Evolutionary conservation across 2,888 invertebrate genomes (phyloP).

Genomic region (Drosophila phalerata): DNA sequence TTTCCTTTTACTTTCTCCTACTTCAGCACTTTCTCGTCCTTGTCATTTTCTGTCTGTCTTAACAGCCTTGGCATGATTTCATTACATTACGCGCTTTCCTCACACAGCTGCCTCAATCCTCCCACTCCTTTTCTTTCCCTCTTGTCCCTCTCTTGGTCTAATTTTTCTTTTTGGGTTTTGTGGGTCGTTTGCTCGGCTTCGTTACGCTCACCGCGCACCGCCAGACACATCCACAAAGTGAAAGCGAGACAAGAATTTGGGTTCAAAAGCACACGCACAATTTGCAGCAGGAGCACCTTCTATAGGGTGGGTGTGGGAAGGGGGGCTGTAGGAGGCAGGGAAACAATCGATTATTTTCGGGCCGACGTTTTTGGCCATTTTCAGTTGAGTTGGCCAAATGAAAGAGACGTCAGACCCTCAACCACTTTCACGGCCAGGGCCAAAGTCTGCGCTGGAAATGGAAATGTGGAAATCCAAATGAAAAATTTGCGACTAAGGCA

Average conservation of each 20-base stretch:
- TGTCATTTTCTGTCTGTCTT: slow-evolving; percentile 30
- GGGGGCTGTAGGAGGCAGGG: not conserved
- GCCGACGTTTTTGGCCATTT: slow-evolving; percentile 51
- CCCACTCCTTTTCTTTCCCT: not conserved
- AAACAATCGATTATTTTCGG: slow-evolving; percentile 72
- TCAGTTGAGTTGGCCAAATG: slow-evolving; percentile 44
- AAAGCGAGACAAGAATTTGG: slow-evolving; percentile 53
- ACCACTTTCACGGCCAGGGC: slow-evolving; percentile 34
- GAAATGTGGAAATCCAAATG: slow-evolving; percentile 19
- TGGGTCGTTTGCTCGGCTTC: slow-evolving; percentile 59
- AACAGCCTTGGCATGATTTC: slow-evolving; percentile 81
- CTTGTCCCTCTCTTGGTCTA: not conserved
- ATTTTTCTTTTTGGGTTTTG: slow-evolving; percentile 44
- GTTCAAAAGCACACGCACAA: slow-evolving; percentile 68
- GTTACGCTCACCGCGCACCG: slow-evolving; percentile 66
- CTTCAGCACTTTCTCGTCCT: slow-evolving; percentile 5
- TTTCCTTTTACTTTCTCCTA: slow-evolving; percentile 1
- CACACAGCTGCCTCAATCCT: slow-evolving; percentile 4
- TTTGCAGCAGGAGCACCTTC: slow-evolving; percentile 19
- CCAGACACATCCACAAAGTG: slow-evolving; percentile 70
- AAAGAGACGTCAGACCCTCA: slow-evolving; percentile 32
- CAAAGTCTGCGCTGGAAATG: slow-evolving; percentile 22
- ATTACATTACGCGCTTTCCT: slow-evolving; percentile 65
- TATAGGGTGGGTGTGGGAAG: not conserved
- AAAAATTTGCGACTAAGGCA: slow-evolving; percentile 1